These are phyloP conservation scores for Sebastes variabilis DNA, from an alignment of 2,797 vertebrate species.

Conservation along the genomic window DNA sequence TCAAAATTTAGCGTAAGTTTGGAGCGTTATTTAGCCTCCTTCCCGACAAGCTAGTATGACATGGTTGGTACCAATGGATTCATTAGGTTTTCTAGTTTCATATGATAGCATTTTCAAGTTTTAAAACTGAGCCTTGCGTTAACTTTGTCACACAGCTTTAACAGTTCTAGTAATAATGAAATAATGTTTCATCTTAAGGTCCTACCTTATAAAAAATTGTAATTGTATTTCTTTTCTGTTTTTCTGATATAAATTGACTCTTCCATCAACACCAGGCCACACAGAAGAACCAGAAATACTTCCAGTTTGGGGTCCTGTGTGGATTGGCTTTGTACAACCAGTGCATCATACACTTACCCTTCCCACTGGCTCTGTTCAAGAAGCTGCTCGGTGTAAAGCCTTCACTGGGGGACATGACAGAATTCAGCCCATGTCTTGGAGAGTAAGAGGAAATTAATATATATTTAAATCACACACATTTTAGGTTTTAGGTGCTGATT, in stretches of 20 bases:
- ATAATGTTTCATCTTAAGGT: not conserved
- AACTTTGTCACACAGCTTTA: too few species aligned
- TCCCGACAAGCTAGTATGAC: too few species aligned
- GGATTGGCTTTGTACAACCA: slow-evolving; percentile 91
- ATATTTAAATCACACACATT: not conserved
- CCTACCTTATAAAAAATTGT: not conserved
- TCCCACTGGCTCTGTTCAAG: slow-evolving; percentile 92
- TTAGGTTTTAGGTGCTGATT: not conserved
- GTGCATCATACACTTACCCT: slow-evolving; percentile 89
- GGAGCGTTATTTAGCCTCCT: too few species aligned
- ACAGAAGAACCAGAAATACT: slow-evolving; percentile 82
- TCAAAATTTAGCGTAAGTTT: too few species aligned
- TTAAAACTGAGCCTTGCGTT: too few species aligned
- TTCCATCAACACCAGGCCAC: slow-evolving; percentile 78
- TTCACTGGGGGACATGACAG: slow-evolving; percentile 87
- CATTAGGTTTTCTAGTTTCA: rapidly evolving
- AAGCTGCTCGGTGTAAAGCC: slow-evolving; percentile 88
- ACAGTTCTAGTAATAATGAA: too few species aligned
- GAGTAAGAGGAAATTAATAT: slow-evolving; percentile 56
- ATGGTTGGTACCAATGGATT: too few species aligned
- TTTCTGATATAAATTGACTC: not conserved
- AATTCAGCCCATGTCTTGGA: slow-evolving; percentile 85
- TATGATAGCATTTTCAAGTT: too few species aligned
- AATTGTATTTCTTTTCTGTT: not conserved
- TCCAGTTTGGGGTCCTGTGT: slow-evolving; percentile 91